A percentile compares a stretch with the other conserved stretches of the same genome.
These are phyloP conservation scores for Garra rufa DNA, from an alignment of 2,113 vertebrate genomes.

Conservation along the genomic window DNA sequence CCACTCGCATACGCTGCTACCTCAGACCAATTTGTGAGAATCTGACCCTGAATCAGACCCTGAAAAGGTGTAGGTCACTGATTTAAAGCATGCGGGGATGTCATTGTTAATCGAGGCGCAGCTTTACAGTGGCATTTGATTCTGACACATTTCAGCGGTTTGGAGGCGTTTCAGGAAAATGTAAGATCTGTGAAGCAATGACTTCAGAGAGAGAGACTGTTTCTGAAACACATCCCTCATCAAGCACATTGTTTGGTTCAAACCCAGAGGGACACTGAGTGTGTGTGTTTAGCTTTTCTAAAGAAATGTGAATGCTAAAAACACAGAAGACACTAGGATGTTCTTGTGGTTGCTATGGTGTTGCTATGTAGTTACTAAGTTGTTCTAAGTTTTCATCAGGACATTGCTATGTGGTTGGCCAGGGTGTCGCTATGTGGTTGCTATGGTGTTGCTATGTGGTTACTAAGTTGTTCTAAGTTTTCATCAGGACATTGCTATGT, in stretches of 20 bases:
- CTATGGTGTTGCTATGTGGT: no score
- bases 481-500: no score
- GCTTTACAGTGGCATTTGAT: slow-evolving; percentile 17
- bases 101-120: no score
- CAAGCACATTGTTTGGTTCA: slow-evolving; percentile 33
- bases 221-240: slow-evolving; percentile 36
- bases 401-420: no score
- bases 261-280: neutral
- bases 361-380: no score
- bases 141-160: slow-evolving; percentile 7
- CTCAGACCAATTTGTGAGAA: neutral
- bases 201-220: neutral
- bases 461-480: no score
- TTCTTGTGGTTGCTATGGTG: no score
- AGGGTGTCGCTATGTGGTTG: no score
- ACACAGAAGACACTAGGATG: no score
- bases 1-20: neutral
- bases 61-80: neutral
- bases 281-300: neutral
- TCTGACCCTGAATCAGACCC: neutral
- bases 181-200: slow-evolving; percentile 9
- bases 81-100: neutral
- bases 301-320: no score
- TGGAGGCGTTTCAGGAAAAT: slow-evolving; percentile 20
- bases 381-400: no score